Base-by-base conservation (phyloP, 2,797 vertebrate genomes). In the Lepidocolaptes lacrymiger region DNA sequence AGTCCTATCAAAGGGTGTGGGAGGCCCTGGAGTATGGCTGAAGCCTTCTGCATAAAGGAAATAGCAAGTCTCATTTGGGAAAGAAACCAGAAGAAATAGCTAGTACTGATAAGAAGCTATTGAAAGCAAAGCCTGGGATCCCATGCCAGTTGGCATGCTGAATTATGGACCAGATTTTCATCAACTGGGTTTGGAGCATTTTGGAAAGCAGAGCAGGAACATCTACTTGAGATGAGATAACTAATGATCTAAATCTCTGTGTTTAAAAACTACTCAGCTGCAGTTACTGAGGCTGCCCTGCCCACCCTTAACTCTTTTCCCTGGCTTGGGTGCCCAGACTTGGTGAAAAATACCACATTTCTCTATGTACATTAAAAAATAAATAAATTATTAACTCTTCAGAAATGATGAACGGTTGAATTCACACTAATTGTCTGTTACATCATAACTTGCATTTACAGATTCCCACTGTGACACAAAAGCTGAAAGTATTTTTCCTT, bases 401-500 rank as follows among this genome's bases (percentile, higher is more conserved):
- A 67, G 71, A 90, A 86, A 86, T 83, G 88, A 97, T 95, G 85
- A 94, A 83, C 2, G 36, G 83, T 77, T 95, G 93, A 86, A 85
- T 89, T 92, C 87, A 68, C 32, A 30, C 56, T 96, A 95, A 95
- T 95, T 96, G 75, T 92, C 94, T 96, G 89, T 95, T 96, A 91
- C 78, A 78, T 39, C 94, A 91, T 86, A 95, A 93, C 94, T 96
- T 92, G 85, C 83, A 93, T 91, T 96, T 96, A 93, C 62, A 51
- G 88, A 96, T 96, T 94, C 90, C 92, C 83, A 85, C 77, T 91
- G 91, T 92, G 91, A 95, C 92, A 94, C 59, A 95, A 89, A 94
- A 96, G 85, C 93, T 91, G 93, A 37, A 95, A 88, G 95, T 93
- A 83, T 94, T 95, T 97, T 96, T 95, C 89, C 79, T 95, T 96